Base-by-base conservation (phyloP, 2,113 vertebrate genomes). In the Psettodes erumei region DNA sequence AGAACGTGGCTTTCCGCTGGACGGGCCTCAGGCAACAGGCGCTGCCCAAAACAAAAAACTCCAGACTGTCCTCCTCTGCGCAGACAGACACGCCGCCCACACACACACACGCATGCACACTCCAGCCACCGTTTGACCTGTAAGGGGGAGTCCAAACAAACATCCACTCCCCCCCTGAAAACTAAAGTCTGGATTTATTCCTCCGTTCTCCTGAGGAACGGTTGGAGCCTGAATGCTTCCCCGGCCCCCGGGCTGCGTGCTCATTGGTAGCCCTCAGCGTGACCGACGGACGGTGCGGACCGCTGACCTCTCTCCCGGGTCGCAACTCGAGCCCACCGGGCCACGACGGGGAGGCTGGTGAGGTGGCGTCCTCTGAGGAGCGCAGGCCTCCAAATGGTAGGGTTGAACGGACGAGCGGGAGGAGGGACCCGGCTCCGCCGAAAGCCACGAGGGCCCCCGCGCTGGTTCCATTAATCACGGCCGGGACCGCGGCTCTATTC, bases 261-360 rank as follows among this genome's bases (percentile, higher is more conserved):
- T 82, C 76, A 59, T 73, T 87, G 80, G 62, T 28, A 63, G 78
- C 71, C 75, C 74, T 51, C 25, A 58, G 79, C 55, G 51, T 80
- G 79, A 77, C 75, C 71, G 85, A 87, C 92, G 90, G 92, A 88
- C 89, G 88, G 82, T 45, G n/a, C 79, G 69, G 78, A 85, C 84
- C 86, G 86, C 87, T 92, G 90, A 92, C 92, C 91, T 91, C 66
- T 86, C 83, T 75, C 87, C 86, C 42, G 63, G 71, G 86, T 83
- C 25, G 85, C 93, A 94, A 93, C 85, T 82, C n/a, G 79, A 93
- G 88, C 85, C 81, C 61, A 45, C 70, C 71, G 84, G 83, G 85
- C 81, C 77, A 71, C 66, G 80, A 88, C 91, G 73, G 87, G 80
- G 37, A 64, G 3, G 53, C 80, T 78, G 80, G 84, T 84, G 76